Evolutionary conservation across 2,888 invertebrate genomes (phyloP).

Genomic region (Arrhopalites spinosus): DNA sequence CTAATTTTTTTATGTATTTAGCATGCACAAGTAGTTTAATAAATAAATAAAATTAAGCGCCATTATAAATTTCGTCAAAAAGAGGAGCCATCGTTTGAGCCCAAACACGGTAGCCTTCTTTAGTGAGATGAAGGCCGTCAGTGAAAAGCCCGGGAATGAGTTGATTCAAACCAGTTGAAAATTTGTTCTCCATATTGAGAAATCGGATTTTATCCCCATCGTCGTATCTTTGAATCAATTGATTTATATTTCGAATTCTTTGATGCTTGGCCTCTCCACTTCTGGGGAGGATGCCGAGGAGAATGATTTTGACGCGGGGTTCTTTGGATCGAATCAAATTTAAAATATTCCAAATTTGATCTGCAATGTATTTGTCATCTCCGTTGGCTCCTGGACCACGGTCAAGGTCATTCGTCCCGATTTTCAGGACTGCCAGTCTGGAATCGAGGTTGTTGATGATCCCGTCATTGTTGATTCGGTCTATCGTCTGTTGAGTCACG

Average conservation of each 20-base stretch:
- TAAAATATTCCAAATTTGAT: slow-evolving; percentile 39
- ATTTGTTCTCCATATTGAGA: slow-evolving; percentile 39
- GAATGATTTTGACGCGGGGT: slow-evolving; percentile 37
- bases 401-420: slow-evolving; percentile 42
- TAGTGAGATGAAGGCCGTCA: slow-evolving; percentile 36
- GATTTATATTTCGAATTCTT: slow-evolving; percentile 35
- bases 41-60: too few species aligned
- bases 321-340: slow-evolving; percentile 28
- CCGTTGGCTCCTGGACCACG: too few species aligned
- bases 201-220: slow-evolving; percentile 31
- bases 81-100: slow-evolving; percentile 40
- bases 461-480: slow-evolving; percentile 34
- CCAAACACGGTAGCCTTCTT: slow-evolving; percentile 38
- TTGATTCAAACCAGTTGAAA: slow-evolving; percentile 30
- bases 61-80: slow-evolving; percentile 28
- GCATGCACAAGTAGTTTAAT: too few species aligned
- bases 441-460: slow-evolving; percentile 35
- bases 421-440: slow-evolving; percentile 33
- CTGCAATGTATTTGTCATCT: not conserved
- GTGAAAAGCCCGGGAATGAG: slow-evolving; percentile 30
- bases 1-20: too few species aligned
- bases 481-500: slow-evolving; percentile 29
- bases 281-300: slow-evolving; percentile 42
- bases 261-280: slow-evolving; percentile 32
- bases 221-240: slow-evolving; percentile 12